Base-by-base conservation (phyloP, 2,113 vertebrate genomes). In the Sciurus niger region DNA sequence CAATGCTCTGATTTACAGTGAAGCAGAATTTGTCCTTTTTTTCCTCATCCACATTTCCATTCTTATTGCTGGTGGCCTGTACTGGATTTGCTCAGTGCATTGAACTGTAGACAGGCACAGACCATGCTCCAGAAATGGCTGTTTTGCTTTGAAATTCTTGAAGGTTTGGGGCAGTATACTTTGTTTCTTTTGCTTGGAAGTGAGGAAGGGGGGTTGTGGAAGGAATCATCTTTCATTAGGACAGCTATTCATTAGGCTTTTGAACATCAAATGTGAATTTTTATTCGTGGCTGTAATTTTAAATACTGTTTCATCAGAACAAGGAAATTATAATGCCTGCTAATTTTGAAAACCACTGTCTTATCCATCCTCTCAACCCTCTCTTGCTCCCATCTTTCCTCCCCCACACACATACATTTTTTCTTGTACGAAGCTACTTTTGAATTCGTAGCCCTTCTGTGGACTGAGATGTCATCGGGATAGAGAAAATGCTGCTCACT, bases 401-500 rank as follows among this genome's bases (percentile, higher is more conserved):
- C 18, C 2, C 34, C 30, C 43, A 4, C 73, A 46, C 24, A 70
- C 20, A 51, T 14, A 84, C 55, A 78, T 63, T 89, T 95, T 68
- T 93, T 93, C 78, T 97, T 95, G 77, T 55, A 87, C 82, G 96
- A 97, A 97, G 97, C 98, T 97, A 72, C 94, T 97, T 97, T 96
- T 95, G 98, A 97, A 98, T 98, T 98, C 98, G 93, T 96, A 98
- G 98, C 96, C 98, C 98, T 98, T 97, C 95, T 97, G 98, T 98
- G 98, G 98, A 99, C 99, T 85, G 93, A 99, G 99, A 99, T 99
- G 99, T 99, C 99, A 99, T 98, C 98, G 97, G 96, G 98, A 98
- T 98, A 98, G 98, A 98, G 99, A 99, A 99, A 99, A 99, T 98
- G 98, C 98, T 74, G 97, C 98, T 99, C 96, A 96, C 98, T 99